Evolutionary conservation across 2,888 invertebrate genomes (phyloP).

Genomic region (Galerucella pusilla): DNA sequence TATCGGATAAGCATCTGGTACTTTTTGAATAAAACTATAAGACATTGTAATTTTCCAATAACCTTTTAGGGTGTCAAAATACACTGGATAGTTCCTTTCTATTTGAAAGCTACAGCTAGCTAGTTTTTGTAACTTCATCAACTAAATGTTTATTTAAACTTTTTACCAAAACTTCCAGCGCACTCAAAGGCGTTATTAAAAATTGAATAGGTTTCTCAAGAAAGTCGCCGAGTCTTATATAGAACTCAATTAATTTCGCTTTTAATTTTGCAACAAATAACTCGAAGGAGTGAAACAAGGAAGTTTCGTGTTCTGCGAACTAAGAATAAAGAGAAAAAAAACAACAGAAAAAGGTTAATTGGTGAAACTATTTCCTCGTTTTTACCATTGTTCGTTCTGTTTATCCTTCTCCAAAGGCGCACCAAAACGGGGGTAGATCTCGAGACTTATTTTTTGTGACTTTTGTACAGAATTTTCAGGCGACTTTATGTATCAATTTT

Average conservation of each 20-base stretch:
- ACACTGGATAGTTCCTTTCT: not conserved
- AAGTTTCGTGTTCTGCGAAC: slow-evolving; percentile 7
- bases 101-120: not conserved
- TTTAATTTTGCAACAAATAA: slow-evolving; percentile 19
- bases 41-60: not conserved
- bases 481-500: too few species aligned
- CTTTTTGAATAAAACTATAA: too few species aligned
- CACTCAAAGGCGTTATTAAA: not conserved
- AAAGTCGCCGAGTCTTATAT: not conserved
- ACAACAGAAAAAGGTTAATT: slow-evolving; percentile 13
- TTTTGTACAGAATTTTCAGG: too few species aligned
- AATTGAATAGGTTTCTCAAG: not conserved
- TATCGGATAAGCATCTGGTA: too few species aligned
- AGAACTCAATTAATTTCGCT: slow-evolving; percentile 11
- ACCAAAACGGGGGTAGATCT: not conserved
- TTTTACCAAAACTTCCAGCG: not conserved
- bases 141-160: not conserved
- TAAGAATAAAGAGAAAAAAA: not conserved
- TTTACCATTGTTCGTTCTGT: slow-evolving; percentile 4
- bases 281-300: not conserved
- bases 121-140: not conserved
- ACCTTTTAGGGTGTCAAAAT: not conserved
- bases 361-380: slow-evolving; percentile 8
- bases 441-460: too few species aligned
- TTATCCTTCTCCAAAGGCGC: slow-evolving; percentile 5